Conservation (phyloP, 2,113 vertebrate genomes). For the Menura novaehollandiae region DNA sequence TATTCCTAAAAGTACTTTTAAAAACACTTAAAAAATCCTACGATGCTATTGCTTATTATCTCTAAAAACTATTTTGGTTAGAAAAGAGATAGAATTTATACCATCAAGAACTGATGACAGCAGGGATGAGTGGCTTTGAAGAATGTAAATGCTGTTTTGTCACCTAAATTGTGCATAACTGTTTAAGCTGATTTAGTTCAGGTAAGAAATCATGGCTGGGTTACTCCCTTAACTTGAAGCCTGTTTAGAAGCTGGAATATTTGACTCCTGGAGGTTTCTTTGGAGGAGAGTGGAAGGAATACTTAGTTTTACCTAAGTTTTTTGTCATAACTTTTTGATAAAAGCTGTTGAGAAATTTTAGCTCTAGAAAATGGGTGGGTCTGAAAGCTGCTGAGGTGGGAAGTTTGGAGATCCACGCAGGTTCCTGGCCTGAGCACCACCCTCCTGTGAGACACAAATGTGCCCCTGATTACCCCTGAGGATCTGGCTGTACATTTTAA, state of each 20-base stretch:
- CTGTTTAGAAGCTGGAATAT: not conserved
- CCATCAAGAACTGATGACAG: not conserved
- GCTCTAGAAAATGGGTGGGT: not conserved
- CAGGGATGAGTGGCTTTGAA: constrained; percentile 12
- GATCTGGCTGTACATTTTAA: not conserved
- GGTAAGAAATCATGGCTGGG: not conserved
- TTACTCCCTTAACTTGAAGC: not conserved
- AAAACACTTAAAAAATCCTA: not conserved
- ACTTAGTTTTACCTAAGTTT: not conserved
- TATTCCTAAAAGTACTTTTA: not conserved
- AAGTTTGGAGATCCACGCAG: not conserved
- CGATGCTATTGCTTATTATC: not conserved
- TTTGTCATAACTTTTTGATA: not conserved
- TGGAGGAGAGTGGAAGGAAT: not conserved
- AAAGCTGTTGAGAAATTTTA: not conserved
- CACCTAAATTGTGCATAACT: not conserved
- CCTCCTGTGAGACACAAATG: not conserved
- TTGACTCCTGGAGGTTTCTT: not conserved
- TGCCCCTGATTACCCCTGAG: not conserved
- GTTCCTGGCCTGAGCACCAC: not conserved
- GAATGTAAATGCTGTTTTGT: constrained; percentile 10
- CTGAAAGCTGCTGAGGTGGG: not conserved
- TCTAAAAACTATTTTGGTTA: not conserved
- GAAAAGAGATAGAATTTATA: not conserved
- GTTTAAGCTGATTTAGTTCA: not conserved